Evolutionary conservation across 2,888 invertebrate species (phyloP).

Genomic region (Lagria hirta): DNA sequence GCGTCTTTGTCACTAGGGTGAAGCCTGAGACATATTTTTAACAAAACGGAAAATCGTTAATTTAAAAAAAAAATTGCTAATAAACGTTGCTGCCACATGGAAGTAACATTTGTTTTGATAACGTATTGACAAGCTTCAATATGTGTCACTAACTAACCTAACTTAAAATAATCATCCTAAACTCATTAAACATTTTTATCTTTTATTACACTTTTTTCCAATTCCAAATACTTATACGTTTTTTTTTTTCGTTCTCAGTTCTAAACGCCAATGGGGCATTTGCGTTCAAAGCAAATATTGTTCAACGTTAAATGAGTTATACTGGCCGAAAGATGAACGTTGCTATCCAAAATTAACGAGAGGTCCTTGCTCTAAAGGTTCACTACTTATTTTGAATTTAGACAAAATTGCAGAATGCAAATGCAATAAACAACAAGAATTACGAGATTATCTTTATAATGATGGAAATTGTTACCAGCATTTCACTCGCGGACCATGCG

Average conservation of each 20-base stretch:
- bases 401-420: slow-evolving; percentile 69
- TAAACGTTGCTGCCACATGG: no score
- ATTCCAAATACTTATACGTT: no score
- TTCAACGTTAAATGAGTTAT: slow-evolving; percentile 64
- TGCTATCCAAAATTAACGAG: slow-evolving; percentile 72
- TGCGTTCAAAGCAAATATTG: slow-evolving; percentile 70
- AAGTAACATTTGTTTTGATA: no score
- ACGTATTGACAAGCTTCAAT: no score
- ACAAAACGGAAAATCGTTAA: no score
- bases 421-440: slow-evolving; percentile 44
- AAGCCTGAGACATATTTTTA: no score
- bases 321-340: slow-evolving; percentile 75
- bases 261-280: slow-evolving; percentile 66
- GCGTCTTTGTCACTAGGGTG: no score
- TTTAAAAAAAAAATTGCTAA: no score
- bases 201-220: not conserved
- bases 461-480: slow-evolving; percentile 76
- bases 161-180: not conserved
- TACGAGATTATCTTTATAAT: slow-evolving; percentile 54
- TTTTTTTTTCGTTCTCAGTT: slow-evolving; percentile 51
- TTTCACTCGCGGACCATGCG: slow-evolving; percentile 79
- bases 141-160: not conserved
- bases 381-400: slow-evolving; percentile 63
- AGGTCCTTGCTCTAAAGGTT: slow-evolving; percentile 77
- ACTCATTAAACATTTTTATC: not conserved